Conservation (phyloP, 1,140 invertebrate genomes). For the Proctacanthus coquilletti region DNA sequence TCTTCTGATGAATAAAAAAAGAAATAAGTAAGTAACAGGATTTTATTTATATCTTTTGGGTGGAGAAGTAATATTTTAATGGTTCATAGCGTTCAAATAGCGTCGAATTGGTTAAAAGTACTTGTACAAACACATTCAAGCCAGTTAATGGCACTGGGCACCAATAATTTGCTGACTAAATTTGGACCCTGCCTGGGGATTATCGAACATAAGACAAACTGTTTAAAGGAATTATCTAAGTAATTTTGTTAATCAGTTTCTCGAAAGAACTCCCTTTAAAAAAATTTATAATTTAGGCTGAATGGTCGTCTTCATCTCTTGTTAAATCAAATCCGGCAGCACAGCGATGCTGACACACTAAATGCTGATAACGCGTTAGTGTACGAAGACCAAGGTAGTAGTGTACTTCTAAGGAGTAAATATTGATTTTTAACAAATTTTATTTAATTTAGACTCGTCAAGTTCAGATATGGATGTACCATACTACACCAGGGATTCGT, state of each 20-base stretch:
- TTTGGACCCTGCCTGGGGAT: slow-evolving; percentile 40
- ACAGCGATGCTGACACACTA: slow-evolving; percentile 27
- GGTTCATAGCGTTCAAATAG: slow-evolving; percentile 39
- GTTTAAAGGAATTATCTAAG: slow-evolving; percentile 32
- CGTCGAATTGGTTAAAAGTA: slow-evolving; percentile 41
- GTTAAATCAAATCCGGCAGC: slow-evolving; percentile 34
- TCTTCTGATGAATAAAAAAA: slow-evolving; percentile 41
- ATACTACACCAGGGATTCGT: slow-evolving; percentile 12
- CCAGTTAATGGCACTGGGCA: slow-evolving; percentile 35
- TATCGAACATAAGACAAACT: slow-evolving; percentile 38
- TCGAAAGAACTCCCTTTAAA: neutral
- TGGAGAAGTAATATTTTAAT: too few species aligned
- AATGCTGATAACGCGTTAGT: slow-evolving; percentile 31
- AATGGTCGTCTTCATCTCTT: slow-evolving; percentile 41
- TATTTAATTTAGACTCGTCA: slow-evolving; percentile 9
- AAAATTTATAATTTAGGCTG: slow-evolving; percentile 30
- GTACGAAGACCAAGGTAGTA: slow-evolving; percentile 40
- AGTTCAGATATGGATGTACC: slow-evolving; percentile 14
- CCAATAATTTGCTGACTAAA: slow-evolving; percentile 20
- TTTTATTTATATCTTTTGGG: too few species aligned
- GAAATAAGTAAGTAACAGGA: slow-evolving; percentile 34
- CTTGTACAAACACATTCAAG: slow-evolving; percentile 43
- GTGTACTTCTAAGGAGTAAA: neutral
- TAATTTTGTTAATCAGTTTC: slow-evolving; percentile 7
- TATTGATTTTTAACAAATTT: slow-evolving; percentile 3